phyloP scores from a whole-genome alignment of 1,140 invertebrate species.

The Phthorimaea operculella region DNA sequence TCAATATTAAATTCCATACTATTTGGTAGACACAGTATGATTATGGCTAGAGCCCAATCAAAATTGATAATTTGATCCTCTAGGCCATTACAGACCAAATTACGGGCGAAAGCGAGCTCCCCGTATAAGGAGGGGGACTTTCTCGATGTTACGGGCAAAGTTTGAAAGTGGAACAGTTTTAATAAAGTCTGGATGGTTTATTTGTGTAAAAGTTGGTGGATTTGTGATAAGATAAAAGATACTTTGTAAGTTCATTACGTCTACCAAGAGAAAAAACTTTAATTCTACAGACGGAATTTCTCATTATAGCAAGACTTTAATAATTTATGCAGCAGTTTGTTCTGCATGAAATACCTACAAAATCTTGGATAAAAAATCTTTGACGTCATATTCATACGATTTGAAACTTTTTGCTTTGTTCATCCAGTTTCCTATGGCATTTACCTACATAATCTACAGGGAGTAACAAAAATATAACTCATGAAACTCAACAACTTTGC shows the following conservation, averaged over 20 bases:
- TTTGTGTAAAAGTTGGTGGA: neutral
- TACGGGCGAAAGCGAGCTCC: constrained; percentile 33
- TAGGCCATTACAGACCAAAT: constrained; percentile 32
- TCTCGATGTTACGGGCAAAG: constrained; percentile 14
- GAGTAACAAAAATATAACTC: too few relatives aligned
- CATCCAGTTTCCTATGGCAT: too few relatives aligned
- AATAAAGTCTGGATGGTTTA: neutral
- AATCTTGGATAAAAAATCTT: too few relatives aligned
- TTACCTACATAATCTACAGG: too few relatives aligned
- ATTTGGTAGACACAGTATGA: neutral
- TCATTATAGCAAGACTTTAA: too few relatives aligned
- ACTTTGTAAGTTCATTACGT: neutral
- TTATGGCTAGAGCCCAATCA: constrained; percentile 17
- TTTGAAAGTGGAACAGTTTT: neutral
- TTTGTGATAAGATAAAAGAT: neutral
- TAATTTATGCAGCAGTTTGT: too few relatives aligned
- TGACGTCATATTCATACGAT: too few relatives aligned
- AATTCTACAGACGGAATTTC: neutral
- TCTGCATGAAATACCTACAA: too few relatives aligned
- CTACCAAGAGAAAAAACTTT: neutral
- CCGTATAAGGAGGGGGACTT: constrained; percentile 32
- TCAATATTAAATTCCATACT: too few relatives aligned
- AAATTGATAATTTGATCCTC: constrained; percentile 37
- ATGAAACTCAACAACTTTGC: too few relatives aligned
- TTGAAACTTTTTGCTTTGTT: too few relatives aligned